Evolutionary conservation across 2,888 invertebrate species (phyloP), one percentile per base, ranked within the genome.

Genomic region (Troides oblongomaculatus): DNA sequence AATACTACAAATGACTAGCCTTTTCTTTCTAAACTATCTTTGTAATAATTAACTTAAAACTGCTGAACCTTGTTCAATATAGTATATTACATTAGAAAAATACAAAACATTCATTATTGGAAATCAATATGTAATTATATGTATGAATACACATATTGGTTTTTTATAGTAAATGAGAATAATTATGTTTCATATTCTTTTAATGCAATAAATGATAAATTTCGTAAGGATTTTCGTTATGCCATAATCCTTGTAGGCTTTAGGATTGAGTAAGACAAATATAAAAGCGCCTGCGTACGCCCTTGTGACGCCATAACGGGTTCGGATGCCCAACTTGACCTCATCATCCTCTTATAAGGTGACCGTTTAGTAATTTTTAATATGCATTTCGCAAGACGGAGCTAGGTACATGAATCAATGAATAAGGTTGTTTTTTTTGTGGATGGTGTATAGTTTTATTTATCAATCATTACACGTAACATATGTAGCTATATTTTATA

Each of bases 261-360:
- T 57, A 56, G 60, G 46, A 61, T 67, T 70, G 61, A 30, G 70
- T 61, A 66, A 67, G 57, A 62, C 59, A 64, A 61, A 64, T 36
- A 53, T 64, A 30, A 67, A 53, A 36, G 12, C 75, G 73, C 75
- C 76, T 71, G 73, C 75, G 75, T 75, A 59, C 68, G 77, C 76
- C 76, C 77, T 77, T 77, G 76, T 62, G 14, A 58, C 57, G 50
- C 73, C 71, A 72, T 76, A 75, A 64, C 72, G 67, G 74, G 71
- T 72, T 70, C 70, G 62, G 70, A 68, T 68, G 17, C 72, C 65
- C 53, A 21, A 56, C n/a, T 30, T 62, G 63, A 63, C 59, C 69
- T 67, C 59, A 67, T 59, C 21, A 58, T 63, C 72, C 57, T 70
- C 66, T 57, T 66, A 65, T 65, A 64, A 69, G 66, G 71, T 61